Base-by-base conservation (phyloP, 2,113 vertebrate species). In the Oreochromis niloticus region DNA sequence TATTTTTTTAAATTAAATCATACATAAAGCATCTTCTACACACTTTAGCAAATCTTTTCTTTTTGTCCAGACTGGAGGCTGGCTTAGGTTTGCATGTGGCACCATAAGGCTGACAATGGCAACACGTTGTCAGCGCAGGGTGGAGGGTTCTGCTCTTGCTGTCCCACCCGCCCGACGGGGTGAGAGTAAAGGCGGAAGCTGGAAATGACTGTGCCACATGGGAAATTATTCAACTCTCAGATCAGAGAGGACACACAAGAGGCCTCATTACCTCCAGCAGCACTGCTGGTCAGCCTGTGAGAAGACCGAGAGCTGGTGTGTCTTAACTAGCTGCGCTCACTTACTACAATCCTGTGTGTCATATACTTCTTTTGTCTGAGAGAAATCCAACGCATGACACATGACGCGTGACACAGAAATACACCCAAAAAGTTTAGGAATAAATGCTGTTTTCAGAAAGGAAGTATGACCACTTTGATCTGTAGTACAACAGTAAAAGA, bases 201-300 rank as follows among this genome's bases (percentile, higher is more conserved):
- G 94, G 90, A 95, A 95, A 94, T 94, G 92, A 90, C 91, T 16
- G 54, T 79, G 92, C 93, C 95, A 94, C 95, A 91, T 94, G 94
- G 95, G 95, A 96, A 95, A 95, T 95, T 91, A 95, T 94, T 94
- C 93, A 91, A 88, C 93, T 83, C 92, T 95, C 91, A 89, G 92
- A 94, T 95, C 95, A 93, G 94, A 92, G 93, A 92, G 90, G 94
- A 94, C 94, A 93, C 94, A 95, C 93, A 96, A 91, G 94, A 96
- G 94, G 92, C 90, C 92, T 95, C 94, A 92, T 95, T 95, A 93
- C 92, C 90, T 91, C 88, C 89, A 59, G 87, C 91, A 90, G 82
- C 43, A 87, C 88, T 32, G 83, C 83, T 6, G 91, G 82, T 81
- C 86, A 56, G 90, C 80, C 87, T 73, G 78, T 8, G 83, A 81